Evolutionary conservation across 2,888 invertebrate genomes (phyloP).

Genomic region (Drosophila peninsularis): DNA sequence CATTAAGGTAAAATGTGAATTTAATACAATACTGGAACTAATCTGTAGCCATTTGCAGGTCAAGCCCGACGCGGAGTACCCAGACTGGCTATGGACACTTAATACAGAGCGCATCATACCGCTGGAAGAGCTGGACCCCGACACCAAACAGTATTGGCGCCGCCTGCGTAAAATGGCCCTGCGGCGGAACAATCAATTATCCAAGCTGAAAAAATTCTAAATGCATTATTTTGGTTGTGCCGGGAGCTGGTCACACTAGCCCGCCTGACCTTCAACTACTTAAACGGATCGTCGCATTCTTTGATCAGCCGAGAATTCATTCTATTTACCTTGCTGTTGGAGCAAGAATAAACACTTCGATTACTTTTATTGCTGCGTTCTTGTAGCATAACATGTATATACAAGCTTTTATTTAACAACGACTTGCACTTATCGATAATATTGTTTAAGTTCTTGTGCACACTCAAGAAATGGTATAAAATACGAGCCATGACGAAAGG

Average conservation of each 20-base stretch:
- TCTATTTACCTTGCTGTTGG: conserved; percentile 53
- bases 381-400: conserved; percentile 44
- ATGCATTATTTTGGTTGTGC: conserved; percentile 1
- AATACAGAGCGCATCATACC: conserved; percentile 87
- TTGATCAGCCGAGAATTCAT: conserved; percentile 17
- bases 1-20: conserved; percentile 86
- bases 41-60: conserved; percentile 76
- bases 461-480: conserved; percentile 38
- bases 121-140: conserved; percentile 91
- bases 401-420: conserved; percentile 29
- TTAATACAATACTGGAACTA: neutral
- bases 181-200: conserved; percentile 87
- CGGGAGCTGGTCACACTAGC: conserved; percentile 33
- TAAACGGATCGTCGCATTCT: conserved; percentile 34
- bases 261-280: conserved; percentile 47
- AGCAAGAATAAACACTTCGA: conserved; percentile 60
- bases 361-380: conserved; percentile 57
- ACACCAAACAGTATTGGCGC: conserved; percentile 93
- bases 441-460: conserved; percentile 20
- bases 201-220: conserved; percentile 87
- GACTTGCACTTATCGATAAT: conserved; percentile 47
- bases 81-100: conserved; percentile 95
- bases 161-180: conserved; percentile 88
- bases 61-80: conserved; percentile 93
- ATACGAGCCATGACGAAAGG: neutral